These are phyloP conservation scores for Parnassius glacialis DNA, from an alignment of 2,888 invertebrate species.

Conservation along the genomic window DNA sequence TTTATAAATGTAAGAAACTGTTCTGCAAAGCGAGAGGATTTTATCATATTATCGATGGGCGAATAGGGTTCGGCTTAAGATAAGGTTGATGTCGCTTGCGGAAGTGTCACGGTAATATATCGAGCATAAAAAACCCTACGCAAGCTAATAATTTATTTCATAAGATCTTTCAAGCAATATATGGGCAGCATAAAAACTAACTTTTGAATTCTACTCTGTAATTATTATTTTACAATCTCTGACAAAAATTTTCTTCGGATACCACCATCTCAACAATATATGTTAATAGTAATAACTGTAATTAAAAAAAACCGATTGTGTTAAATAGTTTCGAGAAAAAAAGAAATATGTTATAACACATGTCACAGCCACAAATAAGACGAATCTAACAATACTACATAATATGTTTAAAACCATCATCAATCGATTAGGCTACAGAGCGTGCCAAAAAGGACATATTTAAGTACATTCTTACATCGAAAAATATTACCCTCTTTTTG, in stretches of 20 bases:
- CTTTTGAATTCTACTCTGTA: background rate
- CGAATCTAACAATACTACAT: too few relatives aligned
- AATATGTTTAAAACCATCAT: too few relatives aligned
- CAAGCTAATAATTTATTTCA: background rate
- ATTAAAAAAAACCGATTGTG: too few relatives aligned
- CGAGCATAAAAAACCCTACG: slow-evolving; percentile 33
- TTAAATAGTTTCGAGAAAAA: too few relatives aligned
- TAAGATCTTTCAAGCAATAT: background rate
- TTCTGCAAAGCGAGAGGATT: background rate
- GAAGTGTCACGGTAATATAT: slow-evolving; percentile 68
- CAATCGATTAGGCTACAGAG: too few relatives aligned
- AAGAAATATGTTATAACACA: too few relatives aligned
- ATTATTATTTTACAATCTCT: background rate
- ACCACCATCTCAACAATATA: background rate
- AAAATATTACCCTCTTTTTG: too few relatives aligned
- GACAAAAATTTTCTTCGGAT: background rate
- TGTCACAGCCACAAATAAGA: too few relatives aligned
- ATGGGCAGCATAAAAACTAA: background rate
- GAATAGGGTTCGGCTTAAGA: slow-evolving; percentile 57
- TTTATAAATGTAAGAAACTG: too few relatives aligned
- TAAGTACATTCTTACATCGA: too few relatives aligned
- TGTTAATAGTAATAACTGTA: too few relatives aligned
- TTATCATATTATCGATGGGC: slow-evolving; percentile 36
- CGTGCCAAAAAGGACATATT: too few relatives aligned
- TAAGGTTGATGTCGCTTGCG: slow-evolving; percentile 54